Evolutionary conservation across 2,888 invertebrate species (phyloP), one percentile per base, ranked within the genome.

Genomic region (Dicyrtoma fusca): DNA sequence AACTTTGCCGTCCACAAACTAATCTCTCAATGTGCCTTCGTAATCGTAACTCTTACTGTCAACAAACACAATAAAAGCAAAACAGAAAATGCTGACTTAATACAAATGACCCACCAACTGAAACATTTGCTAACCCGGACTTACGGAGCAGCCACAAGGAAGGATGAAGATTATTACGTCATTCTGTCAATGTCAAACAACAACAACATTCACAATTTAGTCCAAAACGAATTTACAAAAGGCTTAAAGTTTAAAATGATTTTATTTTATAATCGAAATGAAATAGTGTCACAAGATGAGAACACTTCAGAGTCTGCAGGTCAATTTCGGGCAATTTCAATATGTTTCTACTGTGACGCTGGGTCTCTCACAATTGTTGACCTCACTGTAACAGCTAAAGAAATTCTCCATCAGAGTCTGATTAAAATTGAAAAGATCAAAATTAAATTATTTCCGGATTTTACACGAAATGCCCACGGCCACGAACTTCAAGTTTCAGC

Each of bases 391-490:
- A 21, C 3, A 13, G 6, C n/a, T n/a, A n/a, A n/a, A n/a, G n/a
- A n/a, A n/a, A n/a, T n/a, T n/a, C n/a, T n/a, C n/a, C n/a, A n/a
- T n/a, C n/a, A n/a, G n/a, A n/a, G n/a, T n/a, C n/a, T 45, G 10
- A 19, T 17, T 5, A 11, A 21, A 17, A 19, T 17, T n/a, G n/a
- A n/a, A n/a, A n/a, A n/a, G n/a, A n/a, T n/a, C n/a, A n/a, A n/a
- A n/a, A n/a, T n/a, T n/a, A n/a, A n/a, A 53, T 55, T 55, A 45
- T 64, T 47, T n/a, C 47, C 47, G 14, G 65, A 65, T 26, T 65
- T 26, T 34, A 65, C 65, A 10, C 49, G 51, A 26, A 65, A 65
- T 26, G 65, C 51, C 51, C 26, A 17, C 6, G 51, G 65, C 0
- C 34, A 65, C 26, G 65, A 65, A 17, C 51, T 65, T 23, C 49